Base-by-base conservation (phyloP, 2,797 vertebrate genomes). In the Silurus aristotelis region DNA sequence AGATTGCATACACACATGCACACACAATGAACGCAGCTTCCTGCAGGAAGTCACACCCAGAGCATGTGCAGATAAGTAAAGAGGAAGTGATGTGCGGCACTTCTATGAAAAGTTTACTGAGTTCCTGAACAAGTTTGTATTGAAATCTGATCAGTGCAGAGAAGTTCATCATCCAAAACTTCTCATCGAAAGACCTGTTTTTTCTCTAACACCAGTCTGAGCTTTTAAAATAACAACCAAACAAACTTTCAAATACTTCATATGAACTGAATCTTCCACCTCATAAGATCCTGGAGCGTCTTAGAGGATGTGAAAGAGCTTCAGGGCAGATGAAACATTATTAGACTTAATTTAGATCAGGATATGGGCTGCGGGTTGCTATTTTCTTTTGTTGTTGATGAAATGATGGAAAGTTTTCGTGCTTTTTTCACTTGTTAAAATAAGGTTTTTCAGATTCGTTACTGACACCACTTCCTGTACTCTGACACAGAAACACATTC, bases 81-180 rank as follows among this genome's bases (percentile, higher is more conserved):
- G 66, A 85, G 85, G 89, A 88, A 89, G 85, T 85, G 81, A 81
- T 38, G 80, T 82, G 81, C 78, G 72, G 68, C 68, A 31, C 77
- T 31, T 60, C 52, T 76, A 9, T 58, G n/a, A 56, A 72, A 43
- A 0, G 4, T 55, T 25, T 5, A 2, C 12, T 22, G 27, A 31
- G 8, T 60, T 77, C 31, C 58, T 4, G 10, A 6, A 8, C 31
- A 7, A 13, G 6, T 63, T 43, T 22, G 58, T 14, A 63, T 27
- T 61, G 6, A 43, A 78, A 78, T n/a, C 22, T n/a, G 3, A 22
- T 31, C 2, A 14, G 22, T 4, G 19, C 31, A n/a, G 5, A 77
- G 15, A 20, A 77, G 17, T 25, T 19, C 3, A 77, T 58, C 17
- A 12, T 20, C 55, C 25, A 31, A 27, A 38, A 31, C 12, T 56